Conservation (phyloP, 2,113 vertebrate species). For the Brachyistius frenatus region DNA sequence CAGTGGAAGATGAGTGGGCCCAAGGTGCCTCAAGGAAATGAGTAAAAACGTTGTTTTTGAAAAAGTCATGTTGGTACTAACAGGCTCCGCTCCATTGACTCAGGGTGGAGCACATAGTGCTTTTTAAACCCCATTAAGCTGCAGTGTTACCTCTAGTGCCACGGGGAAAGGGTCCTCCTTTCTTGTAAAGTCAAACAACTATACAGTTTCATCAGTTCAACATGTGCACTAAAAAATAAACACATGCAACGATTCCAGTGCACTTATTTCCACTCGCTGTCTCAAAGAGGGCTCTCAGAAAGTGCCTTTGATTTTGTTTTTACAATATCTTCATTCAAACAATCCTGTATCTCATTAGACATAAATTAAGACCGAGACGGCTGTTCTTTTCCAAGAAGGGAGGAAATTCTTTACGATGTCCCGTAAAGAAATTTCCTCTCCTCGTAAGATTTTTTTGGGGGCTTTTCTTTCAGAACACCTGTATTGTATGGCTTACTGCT, state of each 20-base stretch:
- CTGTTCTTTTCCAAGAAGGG: too few species aligned
- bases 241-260: neutral
- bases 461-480: too few species aligned
- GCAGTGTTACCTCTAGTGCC: neutral
- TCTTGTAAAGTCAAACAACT: neutral
- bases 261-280: neutral
- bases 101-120: constrained; percentile 19
- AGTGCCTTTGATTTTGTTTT: neutral
- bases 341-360: neutral
- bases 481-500: neutral
- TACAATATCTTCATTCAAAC: neutral
- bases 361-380: neutral
- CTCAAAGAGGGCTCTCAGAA: neutral
- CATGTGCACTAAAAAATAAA: neutral
- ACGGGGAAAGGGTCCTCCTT: neutral
- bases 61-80: constrained; percentile 31
- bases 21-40: constrained; percentile 35
- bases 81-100: constrained; percentile 30
- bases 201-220: neutral
- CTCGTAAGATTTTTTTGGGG: too few species aligned
- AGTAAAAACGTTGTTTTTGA: constrained; percentile 57
- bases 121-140: constrained; percentile 35
- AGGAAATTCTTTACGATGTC: too few species aligned
- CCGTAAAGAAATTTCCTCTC: too few species aligned
- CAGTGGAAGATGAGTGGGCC: constrained; percentile 57